These are phyloP conservation scores for Melanerpes aurifrons DNA, from an alignment of 2,113 vertebrate genomes.

Conservation along the genomic window DNA sequence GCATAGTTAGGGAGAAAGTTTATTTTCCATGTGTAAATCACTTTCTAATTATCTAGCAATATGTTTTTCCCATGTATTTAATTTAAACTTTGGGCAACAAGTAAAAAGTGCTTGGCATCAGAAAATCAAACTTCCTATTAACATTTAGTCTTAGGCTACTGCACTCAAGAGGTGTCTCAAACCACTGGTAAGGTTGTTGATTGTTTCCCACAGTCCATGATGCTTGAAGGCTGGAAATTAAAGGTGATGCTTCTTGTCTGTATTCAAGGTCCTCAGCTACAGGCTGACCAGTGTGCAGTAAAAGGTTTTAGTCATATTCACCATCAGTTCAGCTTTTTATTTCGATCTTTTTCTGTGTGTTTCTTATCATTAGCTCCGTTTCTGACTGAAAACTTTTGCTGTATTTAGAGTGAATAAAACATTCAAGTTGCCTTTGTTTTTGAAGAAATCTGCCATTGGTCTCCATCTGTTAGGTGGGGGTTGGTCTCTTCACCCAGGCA, in stretches of 20 bases:
- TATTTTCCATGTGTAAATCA: background rate
- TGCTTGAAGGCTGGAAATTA: background rate
- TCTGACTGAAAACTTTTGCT: background rate
- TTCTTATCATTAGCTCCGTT: too few relatives aligned
- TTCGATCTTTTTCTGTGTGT: background rate
- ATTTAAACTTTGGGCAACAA: background rate
- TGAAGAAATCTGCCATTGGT: background rate
- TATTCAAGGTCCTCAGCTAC: background rate
- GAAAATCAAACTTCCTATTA: background rate
- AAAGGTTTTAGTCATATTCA: background rate
- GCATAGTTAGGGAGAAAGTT: background rate
- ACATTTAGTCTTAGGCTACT: background rate
- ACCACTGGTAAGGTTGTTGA: background rate
- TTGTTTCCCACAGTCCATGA: background rate
- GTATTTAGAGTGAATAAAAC: background rate
- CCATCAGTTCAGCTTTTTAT: background rate
- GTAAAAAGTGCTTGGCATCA: background rate
- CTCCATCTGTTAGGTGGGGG: rapidly evolving
- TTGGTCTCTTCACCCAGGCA: too few relatives aligned
- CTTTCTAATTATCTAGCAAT: background rate
- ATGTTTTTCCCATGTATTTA: background rate
- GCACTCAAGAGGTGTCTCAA: background rate
- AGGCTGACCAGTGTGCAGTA: background rate
- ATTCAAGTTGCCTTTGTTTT: background rate
- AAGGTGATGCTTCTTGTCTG: background rate